Base-by-base conservation (phyloP, 2,113 vertebrate genomes). In the Periophthalmodon schlosseri region DNA sequence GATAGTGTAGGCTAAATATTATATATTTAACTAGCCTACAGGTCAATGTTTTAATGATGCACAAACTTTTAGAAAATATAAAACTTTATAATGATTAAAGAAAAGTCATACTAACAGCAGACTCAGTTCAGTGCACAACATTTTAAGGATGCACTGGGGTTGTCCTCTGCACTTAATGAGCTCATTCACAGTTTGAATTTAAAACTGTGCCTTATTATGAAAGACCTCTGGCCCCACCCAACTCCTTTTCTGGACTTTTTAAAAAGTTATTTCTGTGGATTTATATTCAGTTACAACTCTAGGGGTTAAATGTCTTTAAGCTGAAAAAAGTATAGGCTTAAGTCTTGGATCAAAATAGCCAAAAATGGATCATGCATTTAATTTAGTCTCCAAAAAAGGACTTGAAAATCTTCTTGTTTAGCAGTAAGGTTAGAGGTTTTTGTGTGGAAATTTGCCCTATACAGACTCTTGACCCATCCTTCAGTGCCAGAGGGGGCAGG, bases 181-280 rank as follows among this genome's bases (percentile, higher is more conserved):
- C 49, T 44, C 23, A 39, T 64, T 83, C n/a, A 58, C n/a, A 72
- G 20, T 75, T 1, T 15, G 39, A 78, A 15, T 20, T 52, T 0
- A 58, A 76, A 74, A 68, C 75, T 67, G 10, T 67, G 10, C 11
- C 67, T 83, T 58, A 69, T 85, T 74, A 87, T 72, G 14, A 80
- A 69, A 68, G 18, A 68, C 28, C 28, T 52, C 64, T 34, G 77
- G 72, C 68, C 39, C 39, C 72, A 78, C 28, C 20, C 57, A 66
- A 44, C 69, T 68, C 11, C 69, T 66, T 75, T 79, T 88, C 81
- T 90, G 68, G 80, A 73, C 68, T 5, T n/a, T 78, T 87, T 76
- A 88, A 90, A 89, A 80, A 84, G 83, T 54, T 34, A 73, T 20
- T 52, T 52, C 60, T 68, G 39, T 44, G 39, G 15, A 57, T 11